Percentiles rank a stretch among this genome's conserved stretches.
Conservation (phyloP, 2,888 invertebrate genomes). For the Drosophila subquinaria region DNA sequence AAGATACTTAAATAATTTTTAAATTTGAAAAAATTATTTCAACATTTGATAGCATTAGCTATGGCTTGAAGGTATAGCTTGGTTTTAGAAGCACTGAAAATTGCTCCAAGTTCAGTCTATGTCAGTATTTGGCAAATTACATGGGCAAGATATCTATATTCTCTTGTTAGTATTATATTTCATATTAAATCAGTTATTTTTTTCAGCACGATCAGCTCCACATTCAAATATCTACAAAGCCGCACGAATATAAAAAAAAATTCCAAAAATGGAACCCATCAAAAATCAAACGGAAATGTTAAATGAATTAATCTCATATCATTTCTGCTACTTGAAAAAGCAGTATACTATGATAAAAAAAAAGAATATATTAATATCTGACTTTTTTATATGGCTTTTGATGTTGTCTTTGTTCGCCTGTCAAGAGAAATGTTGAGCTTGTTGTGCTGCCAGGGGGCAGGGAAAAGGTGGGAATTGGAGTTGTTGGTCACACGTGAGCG, state of each 20-base stretch:
- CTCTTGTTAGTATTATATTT: too few species aligned
- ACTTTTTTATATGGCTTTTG: not conserved
- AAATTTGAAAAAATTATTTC: too few species aligned
- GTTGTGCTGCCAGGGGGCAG: not conserved
- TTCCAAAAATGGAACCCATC: not conserved
- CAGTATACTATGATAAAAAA: not conserved
- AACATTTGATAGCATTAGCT: too few species aligned
- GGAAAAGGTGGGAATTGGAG: not conserved
- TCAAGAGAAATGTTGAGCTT: slow-evolving; percentile 1
- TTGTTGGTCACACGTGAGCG: slow-evolving; percentile 22
- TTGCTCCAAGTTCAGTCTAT: too few species aligned
- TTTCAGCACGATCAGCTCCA: not conserved
- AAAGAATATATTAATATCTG: not conserved
- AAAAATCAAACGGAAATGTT: not conserved
- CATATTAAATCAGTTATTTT: too few species aligned
- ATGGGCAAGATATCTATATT: too few species aligned
- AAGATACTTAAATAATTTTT: too few species aligned
- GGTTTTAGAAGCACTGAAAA: too few species aligned
- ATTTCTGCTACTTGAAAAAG: not conserved
- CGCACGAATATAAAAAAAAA: too few species aligned
- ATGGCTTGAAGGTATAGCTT: too few species aligned
- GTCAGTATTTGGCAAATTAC: too few species aligned
- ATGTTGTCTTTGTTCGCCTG: slow-evolving; percentile 19
- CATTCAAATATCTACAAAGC: not conserved
- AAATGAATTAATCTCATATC: not conserved